Evolutionary conservation across 2,888 invertebrate genomes (phyloP), one percentile per base, ranked within the genome.

Genomic region (Chesias legatella): DNA sequence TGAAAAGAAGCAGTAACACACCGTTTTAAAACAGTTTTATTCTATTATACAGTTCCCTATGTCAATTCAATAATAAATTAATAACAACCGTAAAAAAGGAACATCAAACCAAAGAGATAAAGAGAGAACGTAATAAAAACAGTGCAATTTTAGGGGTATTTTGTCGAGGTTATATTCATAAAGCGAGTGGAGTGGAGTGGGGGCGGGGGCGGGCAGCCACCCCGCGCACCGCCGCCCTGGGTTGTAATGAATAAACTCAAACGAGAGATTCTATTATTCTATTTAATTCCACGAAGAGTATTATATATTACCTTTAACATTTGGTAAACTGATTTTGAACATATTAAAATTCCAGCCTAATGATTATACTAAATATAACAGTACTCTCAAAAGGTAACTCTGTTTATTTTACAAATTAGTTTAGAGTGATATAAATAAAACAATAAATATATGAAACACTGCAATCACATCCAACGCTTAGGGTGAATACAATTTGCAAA

Each of bases 161-260:
- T 85, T 88, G 88, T 86, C 83, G 86, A 84, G 88, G 88, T 86
- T 86, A 86, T 88, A 85, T 82, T 83, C 79, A 88, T 88, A 88
- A 86, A 85, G 73, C 73, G 79, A 80, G 79, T 73, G 73, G 73
- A 67, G n/a, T n/a, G n/a, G n/a, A n/a, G n/a, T n/a, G 65, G 58
- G 71, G 69, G 71, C 58, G 72, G 69, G 71, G 72, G 70, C 59
- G 66, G 63, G 51, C 53, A 53, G 52, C 64, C 67, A 51, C 60
- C 58, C 52, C 54, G 54, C 54, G 61, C 71, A 65, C 73, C 67
- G 68, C 74, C n/a, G n/a, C n/a, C n/a, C n/a, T 76, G 73, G 79
- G 70, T 71, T 78, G 82, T 85, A 88, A 88, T 88, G 88, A 88
- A 88, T 86, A 88, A 86, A 88, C 86, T 84, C 81, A 73, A 79